Percentiles rank a stretch among this genome's conserved stretches.
These are phyloP conservation scores for Lethenteron camtschaticum DNA, from an alignment of 2,113 vertebrate genomes.

Conservation along the genomic window DNA sequence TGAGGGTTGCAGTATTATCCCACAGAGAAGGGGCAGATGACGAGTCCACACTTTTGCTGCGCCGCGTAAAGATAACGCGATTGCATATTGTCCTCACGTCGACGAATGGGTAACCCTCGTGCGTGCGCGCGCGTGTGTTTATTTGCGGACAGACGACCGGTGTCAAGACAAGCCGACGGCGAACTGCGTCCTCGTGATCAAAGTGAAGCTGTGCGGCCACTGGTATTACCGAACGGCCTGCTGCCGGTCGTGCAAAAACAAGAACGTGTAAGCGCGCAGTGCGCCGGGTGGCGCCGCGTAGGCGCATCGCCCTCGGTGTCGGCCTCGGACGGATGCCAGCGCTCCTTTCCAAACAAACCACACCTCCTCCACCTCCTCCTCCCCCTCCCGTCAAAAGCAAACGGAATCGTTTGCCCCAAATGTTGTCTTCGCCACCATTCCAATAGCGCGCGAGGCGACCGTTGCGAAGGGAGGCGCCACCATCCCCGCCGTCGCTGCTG, in stretches of 20 bases:
- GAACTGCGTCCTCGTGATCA: slow-evolving; percentile 42
- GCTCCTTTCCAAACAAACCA: neutral
- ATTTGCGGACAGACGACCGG: slow-evolving; percentile 18
- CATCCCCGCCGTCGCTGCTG: too few species aligned
- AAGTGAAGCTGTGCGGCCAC: slow-evolving; percentile 48
- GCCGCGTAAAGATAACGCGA: too few species aligned
- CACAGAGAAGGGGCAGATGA: too few species aligned
- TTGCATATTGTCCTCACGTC: too few species aligned
- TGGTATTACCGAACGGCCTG: slow-evolving; percentile 55
- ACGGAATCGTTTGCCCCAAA: slow-evolving; percentile 1
- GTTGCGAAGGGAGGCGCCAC: too few species aligned
- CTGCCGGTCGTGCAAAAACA: slow-evolving; percentile 39
- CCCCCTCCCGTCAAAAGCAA: neutral
- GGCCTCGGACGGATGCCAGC: too few species aligned
- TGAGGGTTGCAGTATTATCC: too few species aligned
- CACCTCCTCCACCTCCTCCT: neutral
- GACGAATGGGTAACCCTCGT: too few species aligned
- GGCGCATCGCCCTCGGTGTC: too few species aligned
- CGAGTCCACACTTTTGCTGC: too few species aligned
- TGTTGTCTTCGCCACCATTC: neutral
- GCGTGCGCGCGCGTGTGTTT: too few species aligned
- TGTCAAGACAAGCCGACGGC: slow-evolving; percentile 38
- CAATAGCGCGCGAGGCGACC: too few species aligned
- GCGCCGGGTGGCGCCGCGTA: neutral
- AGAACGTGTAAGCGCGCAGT: neutral